phyloP scores from a whole-genome alignment of 2,888 invertebrate species.

The Spisula subtruncata region DNA sequence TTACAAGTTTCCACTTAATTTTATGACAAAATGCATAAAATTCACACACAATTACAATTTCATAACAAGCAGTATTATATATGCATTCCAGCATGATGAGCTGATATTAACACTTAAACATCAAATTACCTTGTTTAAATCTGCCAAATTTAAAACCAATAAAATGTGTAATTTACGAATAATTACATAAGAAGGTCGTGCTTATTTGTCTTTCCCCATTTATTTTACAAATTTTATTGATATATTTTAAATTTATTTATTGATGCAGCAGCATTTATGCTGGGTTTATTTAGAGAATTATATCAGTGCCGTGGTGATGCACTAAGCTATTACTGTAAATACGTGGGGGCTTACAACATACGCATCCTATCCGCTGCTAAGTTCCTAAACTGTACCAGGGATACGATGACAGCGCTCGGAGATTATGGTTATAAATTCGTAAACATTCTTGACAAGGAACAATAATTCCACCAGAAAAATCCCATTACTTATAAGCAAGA shows the following conservation, averaged over 20 bases:
- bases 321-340: neutral
- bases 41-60: conserved; percentile 43
- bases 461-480: conserved; percentile 54
- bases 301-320: neutral
- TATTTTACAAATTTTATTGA: conserved; percentile 1
- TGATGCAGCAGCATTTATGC: neutral
- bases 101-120: neutral
- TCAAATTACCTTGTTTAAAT: conserved; percentile 26
- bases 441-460: conserved; percentile 63
- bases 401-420: conserved; percentile 55
- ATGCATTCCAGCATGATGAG: neutral
- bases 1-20: conserved; percentile 8
- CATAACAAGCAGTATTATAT: conserved; percentile 25
- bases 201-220: neutral
- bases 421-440: conserved; percentile 69
- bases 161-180: neutral
- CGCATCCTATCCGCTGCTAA: conserved; percentile 44
- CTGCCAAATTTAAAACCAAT: conserved; percentile 25
- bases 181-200: conserved; percentile 6
- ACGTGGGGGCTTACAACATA: conserved; percentile 40
- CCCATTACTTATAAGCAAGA: conserved; percentile 37
- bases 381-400: conserved; percentile 50
- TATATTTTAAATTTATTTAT: conserved; percentile 18
- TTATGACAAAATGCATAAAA: conserved; percentile 46
- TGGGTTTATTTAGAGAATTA: neutral